phyloP scores from a whole-genome alignment of 37 sponge, comb jelly and placozoan genomes.

The Axinella damicornis region DNA sequence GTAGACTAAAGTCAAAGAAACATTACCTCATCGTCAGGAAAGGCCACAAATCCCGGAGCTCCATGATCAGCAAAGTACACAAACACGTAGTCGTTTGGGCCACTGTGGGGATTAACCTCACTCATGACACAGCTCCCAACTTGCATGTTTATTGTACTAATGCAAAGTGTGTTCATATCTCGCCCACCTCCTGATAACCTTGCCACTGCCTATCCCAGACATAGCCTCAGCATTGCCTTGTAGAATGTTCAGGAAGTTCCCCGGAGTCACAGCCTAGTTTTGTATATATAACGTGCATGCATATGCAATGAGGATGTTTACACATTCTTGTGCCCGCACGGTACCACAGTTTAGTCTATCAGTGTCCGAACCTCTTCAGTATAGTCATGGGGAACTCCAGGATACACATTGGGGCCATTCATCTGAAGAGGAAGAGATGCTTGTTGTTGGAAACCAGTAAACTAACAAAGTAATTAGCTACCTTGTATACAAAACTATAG shows the following conservation, averaged over 20 bases:
- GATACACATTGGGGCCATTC: constrained; percentile 72
- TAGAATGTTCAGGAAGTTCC: constrained; percentile 75
- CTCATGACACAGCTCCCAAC: background rate
- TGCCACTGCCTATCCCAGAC: constrained; percentile 68
- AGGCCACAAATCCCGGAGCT: constrained; percentile 78
- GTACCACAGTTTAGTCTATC: background rate
- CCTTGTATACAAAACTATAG: too few relatives aligned
- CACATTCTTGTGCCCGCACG: background rate
- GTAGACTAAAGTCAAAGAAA: background rate
- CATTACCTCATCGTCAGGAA: constrained; percentile 66
- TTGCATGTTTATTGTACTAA: background rate
- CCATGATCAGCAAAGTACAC: constrained; percentile 88
- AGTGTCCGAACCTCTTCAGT: constrained; percentile 43
- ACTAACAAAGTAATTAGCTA: too few relatives aligned
- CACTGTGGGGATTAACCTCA: constrained; percentile 21
- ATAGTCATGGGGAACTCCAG: constrained; percentile 77
- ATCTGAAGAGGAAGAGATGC: constrained; percentile 24
- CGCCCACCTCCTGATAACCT: constrained; percentile 62
- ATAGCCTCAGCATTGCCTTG: constrained; percentile 42
- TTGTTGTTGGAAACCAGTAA: too few relatives aligned
- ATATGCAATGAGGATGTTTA: too few relatives aligned
- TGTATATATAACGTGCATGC: background rate
- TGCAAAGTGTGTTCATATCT: too few relatives aligned
- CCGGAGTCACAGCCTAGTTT: constrained; percentile 69
- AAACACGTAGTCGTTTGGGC: constrained; percentile 75